Evolutionary conservation across 2,888 invertebrate species (phyloP).

Genomic region (Scaptomyza parva): DNA sequence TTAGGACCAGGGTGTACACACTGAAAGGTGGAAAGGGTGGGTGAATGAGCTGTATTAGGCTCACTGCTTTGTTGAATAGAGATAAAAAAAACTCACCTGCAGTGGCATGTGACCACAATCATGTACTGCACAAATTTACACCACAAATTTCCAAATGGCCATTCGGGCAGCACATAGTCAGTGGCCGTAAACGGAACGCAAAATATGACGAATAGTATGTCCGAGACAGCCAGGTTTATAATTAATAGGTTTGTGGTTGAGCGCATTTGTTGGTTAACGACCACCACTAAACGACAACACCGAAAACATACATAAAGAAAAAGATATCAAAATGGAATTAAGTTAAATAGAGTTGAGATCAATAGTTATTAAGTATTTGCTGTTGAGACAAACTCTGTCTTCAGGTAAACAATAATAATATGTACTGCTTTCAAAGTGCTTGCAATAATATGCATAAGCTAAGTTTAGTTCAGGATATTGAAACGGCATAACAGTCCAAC

Average conservation of each 20-base stretch:
- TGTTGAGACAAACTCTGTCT: not conserved
- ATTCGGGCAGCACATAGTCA: conserved; percentile 93
- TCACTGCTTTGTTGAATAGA: not conserved
- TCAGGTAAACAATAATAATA: not conserved
- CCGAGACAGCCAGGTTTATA: conserved; percentile 95
- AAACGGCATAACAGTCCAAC: no score
- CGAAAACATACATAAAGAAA: conserved; percentile 11
- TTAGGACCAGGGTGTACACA: conserved; percentile 96
- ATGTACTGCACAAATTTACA: conserved; percentile 95
- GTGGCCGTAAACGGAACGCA: conserved; percentile 98
- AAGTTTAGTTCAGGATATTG: no score
- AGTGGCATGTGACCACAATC: conserved; percentile 96
- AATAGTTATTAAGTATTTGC: not conserved
- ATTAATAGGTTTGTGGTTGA: conserved; percentile 97
- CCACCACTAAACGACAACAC: conserved; percentile 87
- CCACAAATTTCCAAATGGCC: conserved; percentile 96
- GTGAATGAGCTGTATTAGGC: not conserved
- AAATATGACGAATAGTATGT: conserved; percentile 95
- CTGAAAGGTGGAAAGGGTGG: conserved; percentile 85
- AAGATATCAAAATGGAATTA: not conserved
- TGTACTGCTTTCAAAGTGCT: no score
- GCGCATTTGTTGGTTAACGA: conserved; percentile 95
- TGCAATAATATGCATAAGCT: not conserved
- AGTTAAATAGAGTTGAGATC: not conserved
- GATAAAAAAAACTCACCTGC: conserved; percentile 80